phyloP scores from a whole-genome alignment of 2,797 vertebrate genomes.

The Helostoma temminkii region DNA sequence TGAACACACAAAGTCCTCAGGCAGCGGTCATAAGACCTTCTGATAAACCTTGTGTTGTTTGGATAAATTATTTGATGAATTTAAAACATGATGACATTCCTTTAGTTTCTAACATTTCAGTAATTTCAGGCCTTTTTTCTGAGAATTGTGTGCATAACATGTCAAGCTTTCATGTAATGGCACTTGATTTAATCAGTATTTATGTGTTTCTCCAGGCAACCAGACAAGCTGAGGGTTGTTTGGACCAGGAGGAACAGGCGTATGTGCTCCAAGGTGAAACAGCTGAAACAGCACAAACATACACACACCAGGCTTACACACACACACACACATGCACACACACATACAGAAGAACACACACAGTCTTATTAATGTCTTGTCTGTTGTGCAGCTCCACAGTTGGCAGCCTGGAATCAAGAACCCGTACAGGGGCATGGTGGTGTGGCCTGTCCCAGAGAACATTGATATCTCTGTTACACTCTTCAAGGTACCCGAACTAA shows the following conservation, averaged over 20 bases:
- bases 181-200: constrained; percentile 43
- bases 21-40: constrained; percentile 53
- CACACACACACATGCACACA: constrained; percentile 9
- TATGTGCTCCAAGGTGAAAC: constrained; percentile 91
- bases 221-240: constrained; percentile 92
- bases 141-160: constrained; percentile 6
- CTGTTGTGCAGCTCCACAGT: constrained; percentile 87
- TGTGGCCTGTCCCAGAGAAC: constrained; percentile 94
- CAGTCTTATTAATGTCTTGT: constrained; percentile 8
- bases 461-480: constrained; percentile 93
- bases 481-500: constrained; percentile 85
- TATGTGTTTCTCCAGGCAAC: constrained; percentile 85
- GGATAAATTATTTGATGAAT: not conserved
- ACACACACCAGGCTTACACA: constrained; percentile 5
- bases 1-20: constrained; percentile 17
- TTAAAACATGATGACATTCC: not conserved
- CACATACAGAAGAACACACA: constrained; percentile 10
- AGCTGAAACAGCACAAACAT: constrained; percentile 2
- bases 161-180: not conserved
- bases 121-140: no score
- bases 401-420: constrained; percentile 96
- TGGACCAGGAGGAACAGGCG: constrained; percentile 93
- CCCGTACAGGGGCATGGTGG: constrained; percentile 91
- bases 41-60: constrained; percentile 16
- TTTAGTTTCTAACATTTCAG: not conserved